Conservation (phyloP, 2,888 invertebrate genomes). For the Callyntrura sp. region DNA sequence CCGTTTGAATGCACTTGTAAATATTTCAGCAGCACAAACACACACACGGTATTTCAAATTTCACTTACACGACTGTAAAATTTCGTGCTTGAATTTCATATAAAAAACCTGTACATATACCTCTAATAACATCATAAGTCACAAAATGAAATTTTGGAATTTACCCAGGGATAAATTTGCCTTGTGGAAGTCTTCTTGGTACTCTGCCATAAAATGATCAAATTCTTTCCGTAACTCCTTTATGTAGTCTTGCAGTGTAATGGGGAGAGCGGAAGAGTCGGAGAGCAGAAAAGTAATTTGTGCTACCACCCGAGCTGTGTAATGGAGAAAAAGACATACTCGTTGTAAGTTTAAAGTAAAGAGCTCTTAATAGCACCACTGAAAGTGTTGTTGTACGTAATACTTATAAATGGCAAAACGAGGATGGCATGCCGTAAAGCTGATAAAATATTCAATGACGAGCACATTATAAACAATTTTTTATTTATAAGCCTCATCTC, state of each 20-base stretch:
- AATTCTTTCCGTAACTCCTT: slow-evolving; percentile 83
- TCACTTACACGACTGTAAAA: not conserved
- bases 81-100: not conserved
- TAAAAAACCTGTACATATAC: not conserved
- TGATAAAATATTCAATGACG: slow-evolving; percentile 30
- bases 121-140: slow-evolving; percentile 60
- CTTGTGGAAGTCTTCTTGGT: slow-evolving; percentile 83
- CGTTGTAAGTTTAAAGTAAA: not conserved
- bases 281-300: slow-evolving; percentile 82
- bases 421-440: not conserved
- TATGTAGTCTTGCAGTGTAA: slow-evolving; percentile 83
- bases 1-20: not conserved
- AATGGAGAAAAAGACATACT: slow-evolving; percentile 40
- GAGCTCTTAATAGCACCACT: not conserved
- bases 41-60: too few species aligned
- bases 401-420: slow-evolving; percentile 4
- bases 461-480: not conserved
- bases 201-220: slow-evolving; percentile 83
- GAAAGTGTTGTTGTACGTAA: not conserved
- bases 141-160: slow-evolving; percentile 65
- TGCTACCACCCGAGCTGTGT: slow-evolving; percentile 81
- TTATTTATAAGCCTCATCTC: slow-evolving; percentile 9
- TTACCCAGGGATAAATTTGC: slow-evolving; percentile 84
- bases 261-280: slow-evolving; percentile 83
- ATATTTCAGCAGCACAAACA: not conserved